phyloP scores from a whole-genome alignment of 2,888 invertebrate genomes.

The Brachyopa scutellaris region DNA sequence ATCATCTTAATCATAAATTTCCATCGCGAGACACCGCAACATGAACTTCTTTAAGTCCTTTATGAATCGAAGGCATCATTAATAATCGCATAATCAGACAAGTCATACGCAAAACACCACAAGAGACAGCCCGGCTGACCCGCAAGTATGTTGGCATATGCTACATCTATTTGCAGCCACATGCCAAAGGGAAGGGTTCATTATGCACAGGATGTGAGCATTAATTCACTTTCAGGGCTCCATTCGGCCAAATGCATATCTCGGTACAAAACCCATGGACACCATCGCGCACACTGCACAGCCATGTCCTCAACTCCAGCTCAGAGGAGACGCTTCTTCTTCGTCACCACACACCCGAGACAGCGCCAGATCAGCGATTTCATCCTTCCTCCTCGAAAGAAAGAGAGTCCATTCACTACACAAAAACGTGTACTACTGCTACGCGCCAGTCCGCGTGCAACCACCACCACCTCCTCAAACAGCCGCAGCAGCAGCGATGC shows the following conservation, averaged over 20 bases:
- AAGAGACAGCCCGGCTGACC: conserved; percentile 66
- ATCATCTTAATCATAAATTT: conserved; percentile 75
- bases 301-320: conserved; percentile 28
- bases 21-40: conserved; percentile 72
- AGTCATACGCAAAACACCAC: conserved; percentile 73
- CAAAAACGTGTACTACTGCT: conserved; percentile 42
- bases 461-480: conserved; percentile 29
- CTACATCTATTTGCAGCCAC: conserved; percentile 48
- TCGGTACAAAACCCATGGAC: conserved; percentile 1
- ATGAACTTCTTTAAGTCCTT: conserved; percentile 72
- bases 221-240: conserved; percentile 69
- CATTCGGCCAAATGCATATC: conserved; percentile 47
- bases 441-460: conserved; percentile 29
- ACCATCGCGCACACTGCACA: conserved; percentile 30
- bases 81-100: conserved; percentile 76
- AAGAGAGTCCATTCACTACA: background rate
- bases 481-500: conserved; percentile 35
- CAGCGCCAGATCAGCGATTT: conserved; percentile 63
- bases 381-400: conserved; percentile 22
- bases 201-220: conserved; percentile 72
- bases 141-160: conserved; percentile 55
- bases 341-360: conserved; percentile 54
- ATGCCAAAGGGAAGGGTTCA: conserved; percentile 59
- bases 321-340: conserved; percentile 59
- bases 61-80: conserved; percentile 73